These are phyloP conservation scores for Anguilla megastoma DNA, from an alignment of 2,797 vertebrate genomes.

Conservation along the genomic window DNA sequence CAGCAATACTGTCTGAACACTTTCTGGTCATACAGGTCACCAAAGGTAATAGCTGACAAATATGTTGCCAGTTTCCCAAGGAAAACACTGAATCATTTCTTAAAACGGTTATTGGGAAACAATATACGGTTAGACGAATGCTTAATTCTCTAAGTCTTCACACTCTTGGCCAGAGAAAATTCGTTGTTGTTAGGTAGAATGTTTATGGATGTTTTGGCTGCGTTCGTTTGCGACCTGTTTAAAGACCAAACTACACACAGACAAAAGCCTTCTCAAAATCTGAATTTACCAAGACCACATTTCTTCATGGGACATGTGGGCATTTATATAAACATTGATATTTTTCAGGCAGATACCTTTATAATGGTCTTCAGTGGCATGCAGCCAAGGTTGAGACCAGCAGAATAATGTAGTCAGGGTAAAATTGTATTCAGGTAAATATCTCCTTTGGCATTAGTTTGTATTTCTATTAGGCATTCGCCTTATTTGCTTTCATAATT, in stretches of 20 bases:
- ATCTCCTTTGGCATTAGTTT: background rate
- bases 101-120: background rate
- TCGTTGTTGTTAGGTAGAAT: background rate
- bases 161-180: background rate
- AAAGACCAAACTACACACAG: background rate
- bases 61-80: background rate
- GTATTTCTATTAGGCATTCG: background rate
- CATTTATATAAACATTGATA: background rate
- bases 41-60: background rate
- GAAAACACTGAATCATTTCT: background rate
- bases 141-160: background rate
- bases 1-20: background rate
- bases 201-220: background rate
- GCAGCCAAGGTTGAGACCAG: background rate
- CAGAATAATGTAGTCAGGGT: background rate
- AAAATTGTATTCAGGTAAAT: background rate
- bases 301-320: background rate
- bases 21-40: background rate
- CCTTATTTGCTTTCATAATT: background rate
- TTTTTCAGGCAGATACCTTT: background rate
- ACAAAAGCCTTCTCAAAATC: background rate
- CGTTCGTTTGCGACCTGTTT: background rate
- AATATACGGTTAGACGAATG: background rate
- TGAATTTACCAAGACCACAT: background rate
- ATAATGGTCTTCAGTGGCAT: background rate